These are phyloP conservation scores for Mythimna loreyi DNA, from an alignment of 2,888 invertebrate species.

Conservation along the genomic window DNA sequence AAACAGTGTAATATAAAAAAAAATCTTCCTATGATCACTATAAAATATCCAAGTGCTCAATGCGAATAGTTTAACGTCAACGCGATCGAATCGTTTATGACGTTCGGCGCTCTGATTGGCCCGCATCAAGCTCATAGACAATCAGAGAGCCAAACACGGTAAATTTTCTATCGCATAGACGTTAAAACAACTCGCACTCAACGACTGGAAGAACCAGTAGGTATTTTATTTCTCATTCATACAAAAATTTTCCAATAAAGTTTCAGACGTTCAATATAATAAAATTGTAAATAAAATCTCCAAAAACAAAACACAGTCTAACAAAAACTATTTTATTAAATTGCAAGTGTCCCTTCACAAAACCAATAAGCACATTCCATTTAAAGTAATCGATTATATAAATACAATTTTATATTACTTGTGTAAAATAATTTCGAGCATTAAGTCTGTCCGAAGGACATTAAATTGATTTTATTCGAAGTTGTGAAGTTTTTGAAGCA, in stretches of 20 bases:
- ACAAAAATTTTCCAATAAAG: not conserved
- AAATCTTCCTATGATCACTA: too few species aligned
- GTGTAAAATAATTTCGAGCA: conserved; percentile 62
- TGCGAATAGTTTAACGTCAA: too few species aligned
- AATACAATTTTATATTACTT: conserved; percentile 59
- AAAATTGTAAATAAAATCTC: conserved; percentile 15
- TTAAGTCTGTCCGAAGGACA: conserved; percentile 72
- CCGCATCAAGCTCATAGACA: too few species aligned
- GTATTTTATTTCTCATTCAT: not conserved
- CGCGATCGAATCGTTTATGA: too few species aligned
- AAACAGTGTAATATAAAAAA: not conserved
- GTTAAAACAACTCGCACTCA: too few species aligned
- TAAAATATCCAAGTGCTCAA: not conserved
- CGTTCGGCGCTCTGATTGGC: too few species aligned
- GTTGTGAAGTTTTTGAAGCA: conserved; percentile 84
- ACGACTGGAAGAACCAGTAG: not conserved
- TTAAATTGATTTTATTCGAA: conserved; percentile 79
- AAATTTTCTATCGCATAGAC: too few species aligned
- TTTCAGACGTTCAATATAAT: not conserved
- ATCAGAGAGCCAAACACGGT: too few species aligned
- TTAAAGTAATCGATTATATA: conserved; percentile 61
- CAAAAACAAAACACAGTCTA: not conserved
- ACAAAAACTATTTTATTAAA: conserved; percentile 25
- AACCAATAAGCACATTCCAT: conserved; percentile 64
- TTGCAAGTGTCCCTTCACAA: conserved; percentile 36